phyloP scores from a whole-genome alignment of 2,888 invertebrate species.

The Brachynemurus nebulosus region DNA sequence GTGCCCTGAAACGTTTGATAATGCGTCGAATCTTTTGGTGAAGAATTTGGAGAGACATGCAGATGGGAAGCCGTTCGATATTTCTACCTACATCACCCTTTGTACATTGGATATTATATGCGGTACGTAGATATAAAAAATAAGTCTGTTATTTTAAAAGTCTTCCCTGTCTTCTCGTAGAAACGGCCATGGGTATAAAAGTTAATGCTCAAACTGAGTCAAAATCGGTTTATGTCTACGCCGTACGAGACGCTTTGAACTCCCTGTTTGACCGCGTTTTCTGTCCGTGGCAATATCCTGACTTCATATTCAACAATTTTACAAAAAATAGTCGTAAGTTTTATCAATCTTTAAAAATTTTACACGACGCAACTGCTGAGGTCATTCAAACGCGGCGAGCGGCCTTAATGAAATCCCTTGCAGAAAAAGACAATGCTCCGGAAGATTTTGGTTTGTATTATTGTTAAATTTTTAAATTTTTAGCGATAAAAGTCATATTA shows the following conservation, averaged over 20 bases:
- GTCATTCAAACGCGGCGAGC: conserved; percentile 36
- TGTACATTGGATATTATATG: conserved; percentile 49
- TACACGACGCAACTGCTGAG: conserved; percentile 39
- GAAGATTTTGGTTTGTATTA: too few species aligned
- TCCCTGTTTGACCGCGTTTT: conserved; percentile 23
- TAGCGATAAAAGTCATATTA: too few species aligned
- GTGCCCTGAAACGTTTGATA: conserved; percentile 55
- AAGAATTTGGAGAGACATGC: conserved; percentile 34
- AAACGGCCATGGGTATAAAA: conserved; percentile 43
- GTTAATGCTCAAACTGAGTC: conserved; percentile 29
- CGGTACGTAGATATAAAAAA: conserved; percentile 29
- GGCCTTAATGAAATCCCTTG: not conserved
- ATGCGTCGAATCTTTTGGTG: conserved; percentile 42
- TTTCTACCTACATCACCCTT: conserved; percentile 45
- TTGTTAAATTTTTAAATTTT: too few species aligned
- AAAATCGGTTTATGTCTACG: conserved; percentile 41
- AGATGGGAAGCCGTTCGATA: conserved; percentile 35
- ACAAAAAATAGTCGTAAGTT: conserved; percentile 43
- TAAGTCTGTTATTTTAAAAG: not conserved
- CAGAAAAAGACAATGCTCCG: too few species aligned
- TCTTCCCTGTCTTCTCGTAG: conserved; percentile 31
- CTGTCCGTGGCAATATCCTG: conserved; percentile 34
- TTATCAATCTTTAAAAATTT: conserved; percentile 31
- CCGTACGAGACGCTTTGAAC: conserved; percentile 41
- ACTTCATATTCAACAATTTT: conserved; percentile 38